These are phyloP conservation scores for Ochropleura plecta DNA, from an alignment of 2,888 invertebrate species.

Conservation along the genomic window DNA sequence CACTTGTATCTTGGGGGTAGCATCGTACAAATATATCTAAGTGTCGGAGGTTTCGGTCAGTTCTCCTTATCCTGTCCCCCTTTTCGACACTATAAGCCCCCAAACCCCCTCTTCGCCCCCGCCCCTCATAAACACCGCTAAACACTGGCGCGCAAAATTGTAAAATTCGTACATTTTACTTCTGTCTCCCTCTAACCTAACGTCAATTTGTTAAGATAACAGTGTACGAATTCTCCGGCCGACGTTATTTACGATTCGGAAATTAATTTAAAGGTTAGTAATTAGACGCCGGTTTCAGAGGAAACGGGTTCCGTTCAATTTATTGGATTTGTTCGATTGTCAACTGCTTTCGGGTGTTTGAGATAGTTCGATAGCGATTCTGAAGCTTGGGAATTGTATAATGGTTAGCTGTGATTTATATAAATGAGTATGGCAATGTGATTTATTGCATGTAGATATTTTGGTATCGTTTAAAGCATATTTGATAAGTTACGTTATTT, in stretches of 20 bases:
- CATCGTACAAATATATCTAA: constrained; percentile 87
- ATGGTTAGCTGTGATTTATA: constrained; percentile 39
- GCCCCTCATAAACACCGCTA: constrained; percentile 87
- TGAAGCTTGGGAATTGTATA: constrained; percentile 55
- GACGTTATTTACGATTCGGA: constrained; percentile 79
- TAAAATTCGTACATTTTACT: constrained; percentile 82
- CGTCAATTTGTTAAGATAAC: constrained; percentile 89
- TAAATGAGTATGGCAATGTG: constrained; percentile 43
- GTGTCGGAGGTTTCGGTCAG: constrained; percentile 83
- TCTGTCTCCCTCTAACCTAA: constrained; percentile 80
- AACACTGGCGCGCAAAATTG: constrained; percentile 87
- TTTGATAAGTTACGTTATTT: not conserved
- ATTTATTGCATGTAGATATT: constrained; percentile 26
- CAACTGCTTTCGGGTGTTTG: constrained; percentile 57
- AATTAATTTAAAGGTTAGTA: constrained; percentile 73
- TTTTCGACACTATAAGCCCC: constrained; percentile 82
- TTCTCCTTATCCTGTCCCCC: constrained; percentile 86
- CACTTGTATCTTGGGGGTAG: constrained; percentile 82
- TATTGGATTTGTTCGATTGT: constrained; percentile 66
- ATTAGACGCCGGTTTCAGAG: constrained; percentile 62
- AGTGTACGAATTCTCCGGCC: constrained; percentile 74
- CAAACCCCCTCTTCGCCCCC: constrained; percentile 57
- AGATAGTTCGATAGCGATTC: constrained; percentile 60
- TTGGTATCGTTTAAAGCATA: not conserved
- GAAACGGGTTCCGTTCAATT: constrained; percentile 62